phyloP scores from a whole-genome alignment of 2,888 invertebrate genomes.

The Colletes collaris region DNA sequence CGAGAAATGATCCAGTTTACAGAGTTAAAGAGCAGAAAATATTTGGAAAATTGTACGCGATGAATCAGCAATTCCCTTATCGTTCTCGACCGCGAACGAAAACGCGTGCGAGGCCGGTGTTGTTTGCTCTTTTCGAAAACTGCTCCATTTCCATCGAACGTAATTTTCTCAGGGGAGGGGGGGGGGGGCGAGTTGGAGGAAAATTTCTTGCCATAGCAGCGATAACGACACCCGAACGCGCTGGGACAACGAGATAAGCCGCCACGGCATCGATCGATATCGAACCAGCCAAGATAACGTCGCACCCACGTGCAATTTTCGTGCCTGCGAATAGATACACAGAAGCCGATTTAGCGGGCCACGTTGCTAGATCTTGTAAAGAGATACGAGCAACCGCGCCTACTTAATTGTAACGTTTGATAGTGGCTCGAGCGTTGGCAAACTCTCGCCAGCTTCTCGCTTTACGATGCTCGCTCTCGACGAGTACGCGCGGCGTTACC shows the following conservation, averaged over 20 bases:
- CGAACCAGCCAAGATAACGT: conserved; percentile 35
- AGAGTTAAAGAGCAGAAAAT: neutral
- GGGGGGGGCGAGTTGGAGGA: conserved; percentile 3
- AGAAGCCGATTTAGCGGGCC: too few relatives aligned
- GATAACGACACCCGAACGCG: neutral
- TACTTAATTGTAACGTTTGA: conserved; percentile 77
- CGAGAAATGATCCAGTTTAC: neutral
- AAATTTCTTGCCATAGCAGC: conserved; percentile 11
- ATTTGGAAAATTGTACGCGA: conserved; percentile 1
- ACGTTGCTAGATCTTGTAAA: conserved; percentile 33
- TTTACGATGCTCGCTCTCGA: conserved; percentile 42
- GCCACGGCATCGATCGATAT: conserved; percentile 35
- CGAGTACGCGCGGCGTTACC: conserved; percentile 20
- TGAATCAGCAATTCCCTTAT: conserved; percentile 37
- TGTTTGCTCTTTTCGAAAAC: conserved; percentile 39
- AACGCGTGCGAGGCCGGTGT: conserved; percentile 29
- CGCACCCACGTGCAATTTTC: conserved; percentile 34
- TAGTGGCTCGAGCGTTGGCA: conserved; percentile 68
- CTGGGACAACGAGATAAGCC: conserved; percentile 42
- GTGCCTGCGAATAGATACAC: neutral
- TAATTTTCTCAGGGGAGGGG: conserved; percentile 7
- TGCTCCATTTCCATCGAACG: conserved; percentile 32
- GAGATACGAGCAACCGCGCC: conserved; percentile 62
- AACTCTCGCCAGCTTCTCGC: conserved; percentile 51
- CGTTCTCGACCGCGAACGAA: conserved; percentile 4